Percentiles rank a stretch among this genome's conserved stretches.
Conservation (phyloP, 1,140 invertebrate species). For the Atopsyche davidsoni region DNA sequence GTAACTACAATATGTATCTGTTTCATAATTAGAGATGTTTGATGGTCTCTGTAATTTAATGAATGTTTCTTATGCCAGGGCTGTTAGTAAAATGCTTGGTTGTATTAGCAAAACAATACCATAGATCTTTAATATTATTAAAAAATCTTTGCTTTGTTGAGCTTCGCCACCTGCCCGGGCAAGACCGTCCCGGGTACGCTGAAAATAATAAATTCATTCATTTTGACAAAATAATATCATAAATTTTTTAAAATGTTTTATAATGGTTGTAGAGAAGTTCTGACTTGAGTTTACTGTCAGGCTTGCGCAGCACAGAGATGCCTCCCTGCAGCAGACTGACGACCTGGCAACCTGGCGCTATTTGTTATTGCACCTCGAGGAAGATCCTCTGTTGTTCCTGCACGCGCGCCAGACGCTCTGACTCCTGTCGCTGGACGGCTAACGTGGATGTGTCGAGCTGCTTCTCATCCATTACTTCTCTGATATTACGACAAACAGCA, state of each 20-base stretch:
- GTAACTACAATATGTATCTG: slow-evolving; percentile 11
- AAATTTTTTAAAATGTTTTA: no score
- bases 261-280: slow-evolving; percentile 10
- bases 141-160: no score
- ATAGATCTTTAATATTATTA: no score
- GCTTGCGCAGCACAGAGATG: slow-evolving; percentile 49
- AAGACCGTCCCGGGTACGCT: slow-evolving; percentile 53
- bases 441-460: slow-evolving; percentile 87
- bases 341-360: slow-evolving; percentile 62
- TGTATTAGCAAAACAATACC: no score
- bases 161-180: no score
- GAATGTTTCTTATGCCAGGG: no score
- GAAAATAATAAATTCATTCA: slow-evolving; percentile 25
- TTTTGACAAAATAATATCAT: no score
- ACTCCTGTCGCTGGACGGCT: slow-evolving; percentile 87
- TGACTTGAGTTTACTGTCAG: slow-evolving; percentile 41
- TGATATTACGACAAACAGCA: slow-evolving; percentile 69
- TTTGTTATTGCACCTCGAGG: slow-evolving; percentile 68
- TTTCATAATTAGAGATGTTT: no score
- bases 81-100: no score
- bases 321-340: slow-evolving; percentile 64
- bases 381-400: slow-evolving; percentile 77
- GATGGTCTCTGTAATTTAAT: no score
- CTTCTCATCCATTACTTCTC: slow-evolving; percentile 88
- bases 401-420: slow-evolving; percentile 76